Evolutionary conservation across 1,140 invertebrate species (phyloP).

Genomic region (Lucilia cuprina): DNA sequence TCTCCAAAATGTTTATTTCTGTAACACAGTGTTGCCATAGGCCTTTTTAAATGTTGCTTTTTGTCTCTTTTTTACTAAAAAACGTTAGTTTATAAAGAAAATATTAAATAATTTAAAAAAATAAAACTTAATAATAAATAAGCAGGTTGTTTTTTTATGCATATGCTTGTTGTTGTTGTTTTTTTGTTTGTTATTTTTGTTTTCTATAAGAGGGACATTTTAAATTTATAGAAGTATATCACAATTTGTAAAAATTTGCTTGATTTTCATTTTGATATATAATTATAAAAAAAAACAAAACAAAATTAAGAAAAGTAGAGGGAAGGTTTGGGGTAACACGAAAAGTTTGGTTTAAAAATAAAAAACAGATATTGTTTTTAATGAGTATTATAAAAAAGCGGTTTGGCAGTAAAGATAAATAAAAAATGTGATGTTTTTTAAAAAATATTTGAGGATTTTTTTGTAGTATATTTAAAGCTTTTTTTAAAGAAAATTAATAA

Average conservation of each 20-base stretch:
- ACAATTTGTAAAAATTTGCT: conserved; percentile 34
- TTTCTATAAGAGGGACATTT: not conserved
- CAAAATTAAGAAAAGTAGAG: not conserved
- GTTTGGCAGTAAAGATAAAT: too few species aligned
- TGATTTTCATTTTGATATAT: not conserved
- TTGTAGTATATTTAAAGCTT: too few species aligned
- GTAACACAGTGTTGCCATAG: too few species aligned
- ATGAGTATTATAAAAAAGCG: too few species aligned
- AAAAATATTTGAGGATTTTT: too few species aligned
- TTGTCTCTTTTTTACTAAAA: not conserved
- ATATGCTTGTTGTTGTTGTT: not conserved
- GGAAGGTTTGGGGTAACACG: not conserved
- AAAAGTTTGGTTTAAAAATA: not conserved
- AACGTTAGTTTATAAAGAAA: not conserved
- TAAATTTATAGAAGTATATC: conserved; percentile 30
- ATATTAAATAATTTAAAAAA: not conserved
- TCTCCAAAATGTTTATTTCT: too few species aligned
- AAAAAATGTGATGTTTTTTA: too few species aligned
- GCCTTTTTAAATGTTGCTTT: too few species aligned
- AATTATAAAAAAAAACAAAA: not conserved
- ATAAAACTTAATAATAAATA: not conserved
- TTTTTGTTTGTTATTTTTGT: not conserved
- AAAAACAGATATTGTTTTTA: too few species aligned
- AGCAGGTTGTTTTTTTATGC: not conserved
- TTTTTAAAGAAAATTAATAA: too few species aligned